A percentile compares a stretch with the other conserved stretches of the same genome.
These are phyloP conservation scores for Macaria notata DNA, from an alignment of 2,888 invertebrate species.

Conservation along the genomic window DNA sequence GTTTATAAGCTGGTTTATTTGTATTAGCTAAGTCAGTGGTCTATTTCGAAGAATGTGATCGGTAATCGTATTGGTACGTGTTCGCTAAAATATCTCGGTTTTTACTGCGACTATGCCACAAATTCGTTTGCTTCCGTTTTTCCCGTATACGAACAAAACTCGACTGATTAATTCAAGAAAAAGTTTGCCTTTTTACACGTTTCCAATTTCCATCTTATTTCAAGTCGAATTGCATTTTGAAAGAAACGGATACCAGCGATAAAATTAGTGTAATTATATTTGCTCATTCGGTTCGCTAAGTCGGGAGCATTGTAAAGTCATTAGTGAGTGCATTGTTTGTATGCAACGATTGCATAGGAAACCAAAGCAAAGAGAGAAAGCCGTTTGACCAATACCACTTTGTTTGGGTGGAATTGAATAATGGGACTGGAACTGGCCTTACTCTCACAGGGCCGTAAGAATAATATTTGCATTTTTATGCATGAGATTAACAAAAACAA, in stretches of 20 bases:
- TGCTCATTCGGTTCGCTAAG: constrained; percentile 9
- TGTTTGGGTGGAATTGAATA: constrained; percentile 25
- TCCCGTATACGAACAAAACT: neutral
- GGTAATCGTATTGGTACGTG: neutral
- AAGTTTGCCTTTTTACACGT: neutral
- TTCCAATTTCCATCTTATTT: neutral
- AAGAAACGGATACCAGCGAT: constrained; percentile 2
- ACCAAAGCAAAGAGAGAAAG: constrained; percentile 24
- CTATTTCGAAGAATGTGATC: too few species aligned
- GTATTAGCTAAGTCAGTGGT: too few species aligned
- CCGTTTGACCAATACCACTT: constrained; percentile 23
- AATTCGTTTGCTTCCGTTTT: constrained; percentile 7
- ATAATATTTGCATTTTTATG: too few species aligned
- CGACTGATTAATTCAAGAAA: neutral
- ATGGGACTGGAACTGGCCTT: neutral
- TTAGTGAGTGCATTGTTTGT: constrained; percentile 26
- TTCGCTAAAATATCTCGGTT: neutral
- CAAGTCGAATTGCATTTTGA: neutral
- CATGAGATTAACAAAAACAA: too few species aligned
- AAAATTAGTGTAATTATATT: constrained; percentile 4
- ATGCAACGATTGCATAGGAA: constrained; percentile 30
- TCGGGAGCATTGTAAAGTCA: constrained; percentile 5
- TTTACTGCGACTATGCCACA: neutral
- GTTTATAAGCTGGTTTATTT: too few species aligned
- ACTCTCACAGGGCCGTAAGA: too few species aligned